A percentile compares a stretch with the other conserved stretches of the same genome.
Evolutionary conservation across 1,140 invertebrate species (phyloP).

Genomic region (Macrobrachium nipponense): DNA sequence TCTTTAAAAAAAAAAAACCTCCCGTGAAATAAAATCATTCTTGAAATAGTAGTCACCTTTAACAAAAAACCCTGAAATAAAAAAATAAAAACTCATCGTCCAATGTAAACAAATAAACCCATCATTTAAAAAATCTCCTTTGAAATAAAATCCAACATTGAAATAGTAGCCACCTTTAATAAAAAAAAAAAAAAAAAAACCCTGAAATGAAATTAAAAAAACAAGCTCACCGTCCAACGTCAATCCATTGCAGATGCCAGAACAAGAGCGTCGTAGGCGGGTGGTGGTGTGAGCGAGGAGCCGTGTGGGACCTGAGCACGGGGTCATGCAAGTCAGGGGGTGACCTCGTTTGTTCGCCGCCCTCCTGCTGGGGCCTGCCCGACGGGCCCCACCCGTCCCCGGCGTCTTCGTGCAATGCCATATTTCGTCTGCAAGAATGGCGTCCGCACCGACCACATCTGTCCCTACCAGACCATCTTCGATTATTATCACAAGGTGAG

Average conservation of each 20-base stretch:
- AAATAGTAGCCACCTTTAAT: no score
- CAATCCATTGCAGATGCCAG: conserved; percentile 31
- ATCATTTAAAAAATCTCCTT: no score
- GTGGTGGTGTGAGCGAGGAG: conserved; percentile 46
- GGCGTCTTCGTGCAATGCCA: conserved; percentile 59
- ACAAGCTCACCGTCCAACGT: neutral
- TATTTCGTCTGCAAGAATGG: conserved; percentile 60
- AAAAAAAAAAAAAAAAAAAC: no score
- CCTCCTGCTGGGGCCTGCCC: conserved; percentile 59
- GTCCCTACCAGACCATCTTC: conserved; percentile 57
- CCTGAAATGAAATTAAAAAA: neutral
- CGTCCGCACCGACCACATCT: conserved; percentile 60
- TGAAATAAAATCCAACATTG: no score
- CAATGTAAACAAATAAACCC: no score
- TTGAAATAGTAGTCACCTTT: no score
- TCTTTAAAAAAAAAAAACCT: no score
- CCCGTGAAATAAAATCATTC: no score
- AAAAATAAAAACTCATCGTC: no score
- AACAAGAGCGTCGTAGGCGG: conserved; percentile 37
- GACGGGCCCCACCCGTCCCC: conserved; percentile 58
- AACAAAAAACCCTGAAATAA: no score
- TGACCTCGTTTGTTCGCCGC: conserved; percentile 52
- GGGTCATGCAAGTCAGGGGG: conserved; percentile 56
- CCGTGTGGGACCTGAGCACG: conserved; percentile 59
- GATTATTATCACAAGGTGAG: conserved; percentile 61